Base-by-base conservation (phyloP, 2,888 invertebrate species). In the Drosophila mimetica region DNA sequence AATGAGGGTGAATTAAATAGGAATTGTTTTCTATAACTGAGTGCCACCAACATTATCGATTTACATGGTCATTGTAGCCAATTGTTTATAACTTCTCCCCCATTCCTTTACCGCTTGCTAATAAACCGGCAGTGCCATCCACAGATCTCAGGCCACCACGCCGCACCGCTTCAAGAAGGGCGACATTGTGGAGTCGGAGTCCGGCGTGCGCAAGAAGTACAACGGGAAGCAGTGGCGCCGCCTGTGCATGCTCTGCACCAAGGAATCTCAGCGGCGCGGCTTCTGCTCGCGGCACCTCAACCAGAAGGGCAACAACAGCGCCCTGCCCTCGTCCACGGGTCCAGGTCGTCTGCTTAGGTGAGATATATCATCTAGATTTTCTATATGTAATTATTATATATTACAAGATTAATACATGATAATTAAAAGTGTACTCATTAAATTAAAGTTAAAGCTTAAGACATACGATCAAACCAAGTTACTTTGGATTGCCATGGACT, bases 211-310 rank as follows among this genome's bases (percentile, higher is more conserved):
- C 13, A 99, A 99, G 93, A 99, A 99, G 93, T 99, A 98, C 92
- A 99, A 99, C 93, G 99, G 99, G 36, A 99, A 99, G 93, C 99
- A 99, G 92, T 99, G 99, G 99, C 94, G 99, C 72, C 94, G 99
- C 86, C 94, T 99, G 74, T 99, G 99, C 93, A 98, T 98, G 66
- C 97, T 97, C 59, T 99, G 99, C 92, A 96, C 96, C 36, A 97
- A 97, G 93, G 99, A 99, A 94, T 99, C 99, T 89, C 99, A 99
- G 92, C 93, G 99, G 37, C 94, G 98, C 79, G 99, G 99, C 37
- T 99, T 94, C 93, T 99, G 99, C 92, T 99, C 99, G 20, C 93
- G 99, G 53, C 99, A 99, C 93, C 94, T 99, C 82, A 98, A 97
- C 81, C 94, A 98, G 87, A 96, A 97, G 90, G 97, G 97, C 58